phyloP scores from a whole-genome alignment of 2,888 invertebrate genomes.

The Fragum whitleyi region DNA sequence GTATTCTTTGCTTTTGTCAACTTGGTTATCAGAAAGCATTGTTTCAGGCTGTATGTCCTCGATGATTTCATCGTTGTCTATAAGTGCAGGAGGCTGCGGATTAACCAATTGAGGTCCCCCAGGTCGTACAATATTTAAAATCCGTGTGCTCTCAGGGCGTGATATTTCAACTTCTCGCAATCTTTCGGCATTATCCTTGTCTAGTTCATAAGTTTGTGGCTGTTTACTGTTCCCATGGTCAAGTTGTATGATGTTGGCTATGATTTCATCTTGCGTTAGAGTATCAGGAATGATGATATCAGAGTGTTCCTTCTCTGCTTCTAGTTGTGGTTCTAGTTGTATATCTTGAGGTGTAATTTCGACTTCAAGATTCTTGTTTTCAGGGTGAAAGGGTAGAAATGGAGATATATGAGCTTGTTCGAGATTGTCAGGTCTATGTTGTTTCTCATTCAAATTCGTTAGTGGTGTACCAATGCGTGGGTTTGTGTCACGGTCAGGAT shows the following conservation, averaged over 20 bases:
- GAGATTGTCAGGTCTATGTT: no score
- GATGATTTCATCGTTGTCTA: neutral
- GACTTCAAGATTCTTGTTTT: neutral
- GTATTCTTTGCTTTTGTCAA: neutral
- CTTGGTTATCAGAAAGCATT: neutral
- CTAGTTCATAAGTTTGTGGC: neutral
- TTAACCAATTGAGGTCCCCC: neutral
- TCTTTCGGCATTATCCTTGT: neutral
- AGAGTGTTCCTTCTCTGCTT: no score
- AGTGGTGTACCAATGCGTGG: no score
- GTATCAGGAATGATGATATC: no score
- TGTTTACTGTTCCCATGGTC: neutral
- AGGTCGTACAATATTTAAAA: neutral
- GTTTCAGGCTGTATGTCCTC: neutral
- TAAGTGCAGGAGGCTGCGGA: neutral
- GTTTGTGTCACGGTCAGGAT: neutral
- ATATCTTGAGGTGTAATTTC: neutral
- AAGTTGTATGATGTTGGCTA: neutral
- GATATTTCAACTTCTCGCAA: neutral
- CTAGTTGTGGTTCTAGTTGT: neutral
- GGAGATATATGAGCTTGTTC: no score
- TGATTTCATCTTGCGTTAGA: neutral
- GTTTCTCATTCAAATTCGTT: no score
- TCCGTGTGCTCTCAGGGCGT: neutral
- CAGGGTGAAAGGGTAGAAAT: neutral